phyloP scores from a whole-genome alignment of 1,140 invertebrate species.

The Drosophila lini region DNA sequence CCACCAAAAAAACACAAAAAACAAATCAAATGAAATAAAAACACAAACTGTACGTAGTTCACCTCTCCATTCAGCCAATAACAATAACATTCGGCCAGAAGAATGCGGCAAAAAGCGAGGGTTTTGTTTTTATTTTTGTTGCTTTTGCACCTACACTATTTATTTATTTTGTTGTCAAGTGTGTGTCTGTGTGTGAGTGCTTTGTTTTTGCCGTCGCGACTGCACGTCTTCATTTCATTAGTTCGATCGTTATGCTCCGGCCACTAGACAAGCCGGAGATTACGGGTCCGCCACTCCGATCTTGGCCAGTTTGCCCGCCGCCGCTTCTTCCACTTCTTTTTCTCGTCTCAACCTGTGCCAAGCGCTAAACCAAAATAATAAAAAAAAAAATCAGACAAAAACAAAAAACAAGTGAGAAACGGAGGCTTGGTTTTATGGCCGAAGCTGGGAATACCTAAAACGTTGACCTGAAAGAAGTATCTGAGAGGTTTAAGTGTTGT shows the following conservation, averaged over 20 bases:
- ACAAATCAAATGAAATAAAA: slow-evolving; percentile 13
- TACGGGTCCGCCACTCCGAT: slow-evolving; percentile 38
- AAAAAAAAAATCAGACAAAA: slow-evolving; percentile 27
- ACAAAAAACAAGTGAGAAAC: slow-evolving; percentile 22
- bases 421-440: slow-evolving; percentile 16
- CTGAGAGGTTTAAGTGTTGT: neutral
- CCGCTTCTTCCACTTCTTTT: slow-evolving; percentile 47
- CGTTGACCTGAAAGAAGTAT: neutral
- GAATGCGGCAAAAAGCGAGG: slow-evolving; percentile 35
- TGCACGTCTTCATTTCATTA: slow-evolving; percentile 46
- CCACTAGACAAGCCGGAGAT: slow-evolving; percentile 22
- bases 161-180: slow-evolving; percentile 14
- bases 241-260: slow-evolving; percentile 34
- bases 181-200: neutral
- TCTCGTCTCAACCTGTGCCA: slow-evolving; percentile 70
- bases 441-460: slow-evolving; percentile 9
- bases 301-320: slow-evolving; percentile 47
- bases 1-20: slow-evolving; percentile 22
- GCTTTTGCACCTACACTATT: slow-evolving; percentile 21
- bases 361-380: slow-evolving; percentile 49
- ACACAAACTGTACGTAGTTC: slow-evolving; percentile 13
- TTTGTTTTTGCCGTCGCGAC: slow-evolving; percentile 18
- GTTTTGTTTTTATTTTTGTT: slow-evolving; percentile 8
- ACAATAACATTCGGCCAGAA: slow-evolving; percentile 29
- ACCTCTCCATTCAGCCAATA: slow-evolving; percentile 22